Conservation (phyloP, 2,797 vertebrate genomes). For the Sebastolobus altivelis region DNA sequence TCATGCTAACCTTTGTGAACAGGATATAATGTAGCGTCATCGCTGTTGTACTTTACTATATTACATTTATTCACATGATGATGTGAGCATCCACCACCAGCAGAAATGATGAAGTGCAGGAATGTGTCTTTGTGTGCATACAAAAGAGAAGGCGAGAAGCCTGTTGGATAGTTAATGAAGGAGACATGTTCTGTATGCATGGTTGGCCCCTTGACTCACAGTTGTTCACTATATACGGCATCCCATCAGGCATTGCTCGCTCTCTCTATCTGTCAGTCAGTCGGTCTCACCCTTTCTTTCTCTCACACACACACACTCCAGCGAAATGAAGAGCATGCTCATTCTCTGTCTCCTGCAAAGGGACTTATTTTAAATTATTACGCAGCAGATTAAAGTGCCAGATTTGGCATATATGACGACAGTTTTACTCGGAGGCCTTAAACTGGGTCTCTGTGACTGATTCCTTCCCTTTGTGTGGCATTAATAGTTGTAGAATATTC, state of each 20-base stretch:
- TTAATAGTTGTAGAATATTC: constrained; percentile 32
- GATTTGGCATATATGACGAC: constrained; percentile 33
- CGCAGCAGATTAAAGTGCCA: constrained; percentile 48
- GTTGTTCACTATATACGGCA: constrained; percentile 31
- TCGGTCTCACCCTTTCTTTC: constrained; percentile 18
- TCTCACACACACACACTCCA: constrained; percentile 8
- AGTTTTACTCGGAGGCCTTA: constrained; percentile 22
- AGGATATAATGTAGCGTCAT: neutral
- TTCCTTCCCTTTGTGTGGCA: constrained; percentile 7
- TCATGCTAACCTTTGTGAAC: neutral
- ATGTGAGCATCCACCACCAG: neutral
- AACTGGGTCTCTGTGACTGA: constrained; percentile 23
- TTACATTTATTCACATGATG: neutral
- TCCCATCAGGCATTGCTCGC: constrained; percentile 48
- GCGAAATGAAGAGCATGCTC: constrained; percentile 23
- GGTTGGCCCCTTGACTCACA: constrained; percentile 36
- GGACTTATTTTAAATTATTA: constrained; percentile 58
- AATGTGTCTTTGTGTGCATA: constrained; percentile 24
- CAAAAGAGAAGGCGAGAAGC: constrained; percentile 6
- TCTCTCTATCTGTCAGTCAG: constrained; percentile 27
- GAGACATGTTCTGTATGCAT: constrained; percentile 50
- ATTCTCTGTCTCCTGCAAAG: neutral
- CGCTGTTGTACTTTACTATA: neutral
- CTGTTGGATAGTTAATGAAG: constrained; percentile 67
- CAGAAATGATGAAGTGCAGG: neutral